Percentiles rank a stretch among this genome's conserved stretches.
Evolutionary conservation across 2,888 invertebrate genomes (phyloP).

Genomic region (Cheilosia vulpina): DNA sequence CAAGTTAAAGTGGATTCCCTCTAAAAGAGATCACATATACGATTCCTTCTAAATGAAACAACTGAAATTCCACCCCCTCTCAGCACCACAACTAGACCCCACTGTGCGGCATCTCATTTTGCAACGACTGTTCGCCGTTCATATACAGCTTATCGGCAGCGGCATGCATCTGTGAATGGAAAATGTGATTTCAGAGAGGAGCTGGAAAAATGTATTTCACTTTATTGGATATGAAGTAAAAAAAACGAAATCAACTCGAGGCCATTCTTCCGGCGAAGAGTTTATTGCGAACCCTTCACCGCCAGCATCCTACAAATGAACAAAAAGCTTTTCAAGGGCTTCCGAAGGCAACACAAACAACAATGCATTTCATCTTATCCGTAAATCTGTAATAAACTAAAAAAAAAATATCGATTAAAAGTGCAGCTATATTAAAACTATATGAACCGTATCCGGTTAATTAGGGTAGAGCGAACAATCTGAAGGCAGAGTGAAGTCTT

Average conservation of each 20-base stretch:
- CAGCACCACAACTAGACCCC: neutral
- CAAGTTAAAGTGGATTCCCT: too few species aligned
- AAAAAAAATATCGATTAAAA: constrained; percentile 33
- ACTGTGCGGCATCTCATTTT: neutral
- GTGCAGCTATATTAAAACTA: constrained; percentile 16
- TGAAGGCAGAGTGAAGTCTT: neutral
- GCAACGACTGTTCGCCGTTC: neutral
- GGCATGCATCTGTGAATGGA: neutral
- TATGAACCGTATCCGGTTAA: neutral
- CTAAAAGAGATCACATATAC: too few species aligned
- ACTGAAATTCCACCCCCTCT: too few species aligned
- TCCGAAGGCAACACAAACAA: constrained; percentile 4
- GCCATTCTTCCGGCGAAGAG: neutral
- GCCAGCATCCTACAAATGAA: neutral
- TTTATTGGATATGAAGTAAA: constrained; percentile 9
- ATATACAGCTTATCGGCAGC: neutral
- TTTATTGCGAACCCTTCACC: neutral
- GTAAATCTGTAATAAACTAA: neutral
- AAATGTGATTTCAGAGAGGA: neutral
- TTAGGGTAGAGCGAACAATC: neutral
- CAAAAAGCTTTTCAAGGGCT: constrained; percentile 12
- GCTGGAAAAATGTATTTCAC: neutral
- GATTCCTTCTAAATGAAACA: too few species aligned
- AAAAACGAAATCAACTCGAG: constrained; percentile 2
- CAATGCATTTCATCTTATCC: constrained; percentile 18